phyloP scores from a whole-genome alignment of 2,113 vertebrate species.

The human region DNA sequence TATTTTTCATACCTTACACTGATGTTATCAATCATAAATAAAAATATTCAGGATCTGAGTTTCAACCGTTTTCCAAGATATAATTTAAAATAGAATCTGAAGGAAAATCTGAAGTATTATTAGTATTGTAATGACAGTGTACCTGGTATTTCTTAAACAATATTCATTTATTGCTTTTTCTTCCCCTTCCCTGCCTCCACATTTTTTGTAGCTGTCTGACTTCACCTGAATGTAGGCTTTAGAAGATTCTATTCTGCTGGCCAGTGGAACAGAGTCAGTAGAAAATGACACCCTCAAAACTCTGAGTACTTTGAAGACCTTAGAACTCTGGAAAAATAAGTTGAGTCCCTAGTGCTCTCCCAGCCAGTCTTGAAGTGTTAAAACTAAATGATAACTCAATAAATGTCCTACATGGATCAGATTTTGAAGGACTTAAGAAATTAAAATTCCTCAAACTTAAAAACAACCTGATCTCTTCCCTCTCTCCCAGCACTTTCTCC shows the following conservation, averaged over 20 bases:
- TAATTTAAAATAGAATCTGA: background rate
- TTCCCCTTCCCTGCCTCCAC: background rate
- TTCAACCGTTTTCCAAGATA: background rate
- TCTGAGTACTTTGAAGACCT: constrained; percentile 82
- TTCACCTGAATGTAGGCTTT: constrained; percentile 82
- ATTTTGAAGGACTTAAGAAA: constrained; percentile 86
- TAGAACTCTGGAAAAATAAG: constrained; percentile 89
- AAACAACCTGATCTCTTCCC: constrained; percentile 84
- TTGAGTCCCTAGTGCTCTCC: constrained; percentile 83
- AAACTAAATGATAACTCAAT: constrained; percentile 88
- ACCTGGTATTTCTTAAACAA: background rate
- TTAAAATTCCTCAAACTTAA: constrained; percentile 86
- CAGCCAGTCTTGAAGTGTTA: constrained; percentile 85
- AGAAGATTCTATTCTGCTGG: constrained; percentile 87
- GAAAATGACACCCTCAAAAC: constrained; percentile 85
- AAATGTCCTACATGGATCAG: constrained; percentile 75
- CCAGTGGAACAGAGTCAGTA: constrained; percentile 86
- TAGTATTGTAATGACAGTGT: background rate
- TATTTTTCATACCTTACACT: background rate
- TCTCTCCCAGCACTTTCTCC: constrained; percentile 78
- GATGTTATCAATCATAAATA: background rate
- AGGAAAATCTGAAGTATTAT: background rate
- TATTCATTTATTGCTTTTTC: constrained; percentile 19
- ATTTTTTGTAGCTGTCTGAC: constrained; percentile 81
- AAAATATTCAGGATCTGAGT: background rate